Conservation (phyloP, 1,140 invertebrate species). For the Caligus rogercresseyi region DNA sequence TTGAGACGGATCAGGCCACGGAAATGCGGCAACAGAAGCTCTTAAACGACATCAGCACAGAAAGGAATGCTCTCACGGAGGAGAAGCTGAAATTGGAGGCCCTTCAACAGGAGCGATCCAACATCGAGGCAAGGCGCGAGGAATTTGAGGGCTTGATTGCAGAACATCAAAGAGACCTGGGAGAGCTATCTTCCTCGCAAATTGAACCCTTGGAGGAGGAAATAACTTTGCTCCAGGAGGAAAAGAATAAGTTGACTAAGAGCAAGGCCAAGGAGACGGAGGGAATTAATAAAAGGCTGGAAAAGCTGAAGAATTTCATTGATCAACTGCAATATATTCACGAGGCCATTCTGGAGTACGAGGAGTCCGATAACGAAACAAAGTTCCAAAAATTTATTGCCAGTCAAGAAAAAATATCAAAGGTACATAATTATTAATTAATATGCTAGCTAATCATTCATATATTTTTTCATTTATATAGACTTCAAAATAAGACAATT, state of each 20-base stretch:
- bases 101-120: conserved; percentile 10
- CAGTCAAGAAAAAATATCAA: neutral
- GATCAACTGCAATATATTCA: neutral
- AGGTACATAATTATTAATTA: too few species aligned
- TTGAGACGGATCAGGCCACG: neutral
- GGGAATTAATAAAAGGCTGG: neutral
- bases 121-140: neutral
- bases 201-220: neutral
- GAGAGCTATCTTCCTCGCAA: neutral
- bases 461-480: too few species aligned
- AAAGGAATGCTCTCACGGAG: neutral
- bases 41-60: neutral
- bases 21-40: neutral
- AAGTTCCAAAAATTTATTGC: neutral
- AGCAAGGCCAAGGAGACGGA: neutral
- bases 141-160: neutral
- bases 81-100: conserved; percentile 14
- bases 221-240: neutral
- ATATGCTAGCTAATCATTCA: too few species aligned
- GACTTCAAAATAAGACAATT: too few species aligned
- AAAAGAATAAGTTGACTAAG: neutral
- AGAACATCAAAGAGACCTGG: neutral
- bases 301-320: neutral
- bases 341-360: neutral
- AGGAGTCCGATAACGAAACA: conserved; percentile 1